phyloP scores from a whole-genome alignment of 2,113 vertebrate species.

The Sebastes schlegelii region DNA sequence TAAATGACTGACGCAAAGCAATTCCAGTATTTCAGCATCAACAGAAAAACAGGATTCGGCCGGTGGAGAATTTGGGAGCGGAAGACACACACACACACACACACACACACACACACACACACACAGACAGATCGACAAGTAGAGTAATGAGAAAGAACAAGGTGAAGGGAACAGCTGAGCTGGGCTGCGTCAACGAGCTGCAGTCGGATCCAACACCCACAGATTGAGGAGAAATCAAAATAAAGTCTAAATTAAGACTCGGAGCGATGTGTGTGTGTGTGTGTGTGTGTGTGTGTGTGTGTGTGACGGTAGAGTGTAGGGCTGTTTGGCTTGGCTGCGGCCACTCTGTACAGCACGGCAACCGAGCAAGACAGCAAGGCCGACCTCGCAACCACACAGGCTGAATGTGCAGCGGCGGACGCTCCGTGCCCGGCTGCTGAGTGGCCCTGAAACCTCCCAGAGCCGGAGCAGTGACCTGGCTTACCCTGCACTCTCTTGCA shows the following conservation, averaged over 20 bases:
- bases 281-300: slow-evolving; percentile 45
- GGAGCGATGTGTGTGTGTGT: slow-evolving; percentile 27
- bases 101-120: slow-evolving; percentile 2
- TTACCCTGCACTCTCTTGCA: slow-evolving; percentile 22
- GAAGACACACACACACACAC: slow-evolving; percentile 1
- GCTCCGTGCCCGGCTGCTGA: slow-evolving; percentile 47
- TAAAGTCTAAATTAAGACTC: slow-evolving; percentile 71
- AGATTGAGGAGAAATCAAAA: slow-evolving; percentile 66
- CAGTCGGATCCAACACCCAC: slow-evolving; percentile 59
- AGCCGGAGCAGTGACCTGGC: slow-evolving; percentile 37
- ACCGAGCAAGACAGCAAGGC: slow-evolving; percentile 54
- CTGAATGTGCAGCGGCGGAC: slow-evolving; percentile 58
- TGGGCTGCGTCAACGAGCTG: slow-evolving; percentile 46
- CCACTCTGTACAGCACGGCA: slow-evolving; percentile 38
- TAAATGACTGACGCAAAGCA: background rate
- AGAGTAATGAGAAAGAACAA: slow-evolving; percentile 59
- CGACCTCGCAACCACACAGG: slow-evolving; percentile 60
- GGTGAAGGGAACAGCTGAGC: slow-evolving; percentile 62
- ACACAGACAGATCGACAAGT: slow-evolving; percentile 24
- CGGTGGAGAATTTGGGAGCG: background rate
- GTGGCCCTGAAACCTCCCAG: slow-evolving; percentile 49
- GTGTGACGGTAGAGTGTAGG: slow-evolving; percentile 16
- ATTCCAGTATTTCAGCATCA: slow-evolving; percentile 35
- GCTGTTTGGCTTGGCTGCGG: slow-evolving; percentile 75
- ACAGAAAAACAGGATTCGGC: slow-evolving; percentile 5